Evolutionary conservation across 2,797 vertebrate genomes (phyloP), one percentile per base, ranked within the genome.

Genomic region (Odontamblyopus rebecca): DNA sequence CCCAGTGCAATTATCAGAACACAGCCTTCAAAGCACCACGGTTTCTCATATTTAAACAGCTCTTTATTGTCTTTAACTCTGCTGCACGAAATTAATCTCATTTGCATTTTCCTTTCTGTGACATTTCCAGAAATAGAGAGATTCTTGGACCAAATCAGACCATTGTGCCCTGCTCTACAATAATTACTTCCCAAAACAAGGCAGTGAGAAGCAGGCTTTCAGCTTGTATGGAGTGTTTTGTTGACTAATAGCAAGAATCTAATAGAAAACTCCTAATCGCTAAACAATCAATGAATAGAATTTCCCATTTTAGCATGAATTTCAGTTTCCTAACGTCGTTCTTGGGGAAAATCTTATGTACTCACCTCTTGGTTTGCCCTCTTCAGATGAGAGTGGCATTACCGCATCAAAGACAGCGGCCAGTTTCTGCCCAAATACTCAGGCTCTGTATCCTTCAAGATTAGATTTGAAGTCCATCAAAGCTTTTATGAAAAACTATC

Each of bases 391-490:
- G 81, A 88, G 80, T 51, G 79, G 78, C 81, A 84, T 89, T 80
- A 83, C 76, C 72, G 76, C 88, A 88, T 89, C 85, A 88, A 85
- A 89, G 74, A 63, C 60, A 73, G 68, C 19, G 16, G 72, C 75
- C 72, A 77, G 81, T 87, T 89, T 87, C 86, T 78, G 86, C 82
- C 83, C 85, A 87, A 90, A 80, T 62, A 87, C 85, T 80, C 75
- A 73, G 61, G 81, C 77, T 86, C 83, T 82, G 76, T 74, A 87
- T 91, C 78, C 79, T 78, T 79, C 63, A 62, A 84, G 86, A 91
- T 90, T 89, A 85, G 84, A 90, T 90, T 86, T 86, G 69, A 89
- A 83, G 82, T 88, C 86, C 88, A 92, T 91, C 86, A 88, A 89
- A 89, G 86, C 85, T 86, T 86, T 88, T 75, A 81, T 80, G 77